A percentile compares a stretch with the other conserved stretches of the same genome.
Evolutionary conservation across 1,140 invertebrate genomes (phyloP).

Genomic region (Rhyacophila brunnea): DNA sequence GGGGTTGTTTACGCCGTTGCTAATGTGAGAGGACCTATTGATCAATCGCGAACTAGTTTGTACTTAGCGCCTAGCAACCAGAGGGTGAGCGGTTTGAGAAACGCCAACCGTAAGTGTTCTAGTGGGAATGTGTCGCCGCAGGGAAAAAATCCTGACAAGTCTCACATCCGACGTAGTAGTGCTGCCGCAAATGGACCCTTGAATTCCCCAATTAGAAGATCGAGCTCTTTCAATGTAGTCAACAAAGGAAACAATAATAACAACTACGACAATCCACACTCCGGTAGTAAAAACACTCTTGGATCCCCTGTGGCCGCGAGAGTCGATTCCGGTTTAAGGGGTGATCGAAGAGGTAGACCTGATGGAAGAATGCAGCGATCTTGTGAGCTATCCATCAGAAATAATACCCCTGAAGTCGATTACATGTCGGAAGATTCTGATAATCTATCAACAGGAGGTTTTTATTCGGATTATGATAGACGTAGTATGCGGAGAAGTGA

Average conservation of each 20-base stretch:
- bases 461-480: constrained; percentile 32
- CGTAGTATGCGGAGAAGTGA: constrained; percentile 9
- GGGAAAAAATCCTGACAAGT: not conserved
- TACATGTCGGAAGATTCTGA: constrained; percentile 33
- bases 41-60: constrained; percentile 15
- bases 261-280: not conserved
- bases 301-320: constrained; percentile 18
- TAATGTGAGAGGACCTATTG: constrained; percentile 10
- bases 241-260: constrained; percentile 42
- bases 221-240: constrained; percentile 51
- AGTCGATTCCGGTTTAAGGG: constrained; percentile 1
- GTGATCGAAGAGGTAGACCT: not conserved
- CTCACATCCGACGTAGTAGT: constrained; percentile 23
- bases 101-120: constrained; percentile 40
- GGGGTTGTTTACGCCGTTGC: too few relatives aligned
- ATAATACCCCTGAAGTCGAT: constrained; percentile 30
- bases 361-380: constrained; percentile 6
- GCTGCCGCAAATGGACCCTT: constrained; percentile 15
- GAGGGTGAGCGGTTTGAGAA: constrained; percentile 13
- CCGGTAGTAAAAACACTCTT: constrained; percentile 4
- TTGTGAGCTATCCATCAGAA: constrained; percentile 18
- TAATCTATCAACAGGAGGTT: constrained; percentile 32
- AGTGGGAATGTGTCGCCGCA: constrained; percentile 39
- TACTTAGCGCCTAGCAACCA: constrained; percentile 20
- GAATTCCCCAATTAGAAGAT: constrained; percentile 47